Evolutionary conservation across 2,797 vertebrate genomes (phyloP), one percentile per base, ranked within the genome.

Genomic region (Basileuterus tristriatus): DNA sequence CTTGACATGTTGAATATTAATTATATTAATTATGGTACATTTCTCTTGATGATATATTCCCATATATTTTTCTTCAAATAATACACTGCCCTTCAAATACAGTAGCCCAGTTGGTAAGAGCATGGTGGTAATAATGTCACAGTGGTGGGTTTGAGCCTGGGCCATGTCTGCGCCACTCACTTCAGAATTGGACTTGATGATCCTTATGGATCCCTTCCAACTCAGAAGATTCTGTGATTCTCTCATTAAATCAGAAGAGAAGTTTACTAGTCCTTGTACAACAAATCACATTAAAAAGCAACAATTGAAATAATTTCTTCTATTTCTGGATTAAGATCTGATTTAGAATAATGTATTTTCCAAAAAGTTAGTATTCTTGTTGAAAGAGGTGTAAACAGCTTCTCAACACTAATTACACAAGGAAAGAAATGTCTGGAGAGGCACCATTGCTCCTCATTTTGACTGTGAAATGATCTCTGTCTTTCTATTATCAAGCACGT

Each of bases 91-190:
- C 18, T 67, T 63, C 24, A 55, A 41, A 39, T 64, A 5, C 20
- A 47, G 17, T 11, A 52, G 3, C 12, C 29, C 15, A 52, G 10
- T 6, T 59, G 23, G 23, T 68, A 44, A 16, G 23, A 68, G 10
- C 12, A 52, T 39, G 29, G 12, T 39, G 23, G 10, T n/a, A 13
- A 46, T n/a, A 37, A 46, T 39, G n/a, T 14, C 46, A 24, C 4
- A 16, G 10, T 20, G 9, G 12, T 60, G 46, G 23, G 20, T 37
- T n/a, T 60, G 39, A 60, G 13, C 10, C 19, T 15, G 46, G 44
- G 16, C 12, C n/a, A 15, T n/a, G 5, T 9, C 12, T 9, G 6
- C 3, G 1, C 44, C 22, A 19, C 24, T n/a, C 39, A 39, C 23
- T 52, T 37, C 11, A 68, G 23, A 39, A 20, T 0, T 29, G 23